phyloP scores from a whole-genome alignment of 1,140 invertebrate species.

The Procambarus clarkii region DNA sequence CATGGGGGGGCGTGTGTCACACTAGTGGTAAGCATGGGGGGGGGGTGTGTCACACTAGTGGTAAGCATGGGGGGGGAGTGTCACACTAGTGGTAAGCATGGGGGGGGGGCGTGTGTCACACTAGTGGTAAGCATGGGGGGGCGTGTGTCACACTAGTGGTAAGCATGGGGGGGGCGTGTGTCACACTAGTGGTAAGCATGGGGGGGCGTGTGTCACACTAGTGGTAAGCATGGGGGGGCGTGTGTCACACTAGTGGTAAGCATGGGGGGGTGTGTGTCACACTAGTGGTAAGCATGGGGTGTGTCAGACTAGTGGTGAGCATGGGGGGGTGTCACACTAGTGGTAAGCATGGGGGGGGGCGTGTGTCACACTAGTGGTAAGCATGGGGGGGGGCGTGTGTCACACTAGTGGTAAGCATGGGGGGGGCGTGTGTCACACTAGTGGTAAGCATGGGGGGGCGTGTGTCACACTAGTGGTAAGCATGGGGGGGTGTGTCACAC shows the following conservation, averaged over 20 bases:
- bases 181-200: slow-evolving; percentile 66
- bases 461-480: slow-evolving; percentile 73
- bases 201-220: slow-evolving; percentile 73
- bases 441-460: slow-evolving; percentile 56
- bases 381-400: slow-evolving; percentile 73
- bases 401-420: slow-evolving; percentile 58
- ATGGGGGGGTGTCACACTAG: slow-evolving; percentile 74
- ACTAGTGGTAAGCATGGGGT: slow-evolving; percentile 29
- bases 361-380: slow-evolving; percentile 73
- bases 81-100: slow-evolving; percentile 66
- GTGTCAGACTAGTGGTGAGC: no score
- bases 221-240: slow-evolving; percentile 56
- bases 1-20: slow-evolving; percentile 73
- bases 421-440: slow-evolving; percentile 74
- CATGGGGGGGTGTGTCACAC: slow-evolving; percentile 73
- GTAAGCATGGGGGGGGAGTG: slow-evolving; percentile 72
- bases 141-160: slow-evolving; percentile 73
- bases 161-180: slow-evolving; percentile 72
- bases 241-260: slow-evolving; percentile 73
- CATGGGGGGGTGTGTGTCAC: slow-evolving; percentile 73
- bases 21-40: slow-evolving; percentile 29
- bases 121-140: slow-evolving; percentile 45
- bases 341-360: slow-evolving; percentile 50
- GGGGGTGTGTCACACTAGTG: slow-evolving; percentile 73
- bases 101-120: slow-evolving; percentile 74